Percentiles rank a stretch among this genome's conserved stretches.
phyloP scores from a whole-genome alignment of 2,113 vertebrate species.

The Cryptomyrus ogoouensis region DNA sequence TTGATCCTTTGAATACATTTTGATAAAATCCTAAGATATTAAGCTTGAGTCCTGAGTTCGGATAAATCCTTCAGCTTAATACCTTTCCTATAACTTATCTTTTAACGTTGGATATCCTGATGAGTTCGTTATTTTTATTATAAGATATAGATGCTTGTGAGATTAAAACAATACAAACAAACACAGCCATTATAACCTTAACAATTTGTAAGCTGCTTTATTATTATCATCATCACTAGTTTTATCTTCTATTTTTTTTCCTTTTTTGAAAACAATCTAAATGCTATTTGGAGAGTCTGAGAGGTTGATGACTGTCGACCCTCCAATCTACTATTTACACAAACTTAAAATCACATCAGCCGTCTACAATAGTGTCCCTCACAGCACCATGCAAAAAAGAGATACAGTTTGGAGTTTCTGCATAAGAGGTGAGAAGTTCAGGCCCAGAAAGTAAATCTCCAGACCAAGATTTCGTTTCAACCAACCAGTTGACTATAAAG shows the following conservation, averaged over 20 bases:
- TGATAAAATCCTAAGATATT: neutral
- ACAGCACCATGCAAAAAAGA: neutral
- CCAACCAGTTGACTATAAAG: neutral
- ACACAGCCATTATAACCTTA: neutral
- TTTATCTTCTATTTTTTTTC: too few species aligned
- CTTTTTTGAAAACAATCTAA: too few species aligned
- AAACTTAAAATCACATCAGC: neutral
- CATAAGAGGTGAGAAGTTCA: neutral
- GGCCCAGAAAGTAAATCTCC: neutral
- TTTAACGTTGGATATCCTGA: neutral
- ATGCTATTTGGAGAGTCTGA: neutral
- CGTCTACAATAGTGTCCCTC: neutral
- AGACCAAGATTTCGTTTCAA: neutral
- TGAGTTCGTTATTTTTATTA: neutral
- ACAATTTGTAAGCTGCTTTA: too few species aligned
- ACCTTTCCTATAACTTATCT: neutral
- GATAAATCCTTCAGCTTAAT: neutral
- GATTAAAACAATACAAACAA: neutral
- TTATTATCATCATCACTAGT: too few species aligned
- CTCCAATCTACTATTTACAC: neutral
- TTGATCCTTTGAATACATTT: too few species aligned
- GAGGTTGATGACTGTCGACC: neutral
- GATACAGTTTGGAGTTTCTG: neutral
- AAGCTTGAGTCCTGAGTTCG: neutral
- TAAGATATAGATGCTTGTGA: neutral